A percentile compares a stretch with the other conserved stretches of the same genome.
Evolutionary conservation across 2,113 vertebrate species (phyloP).

Genomic region (Poicephalus gulielmi): DNA sequence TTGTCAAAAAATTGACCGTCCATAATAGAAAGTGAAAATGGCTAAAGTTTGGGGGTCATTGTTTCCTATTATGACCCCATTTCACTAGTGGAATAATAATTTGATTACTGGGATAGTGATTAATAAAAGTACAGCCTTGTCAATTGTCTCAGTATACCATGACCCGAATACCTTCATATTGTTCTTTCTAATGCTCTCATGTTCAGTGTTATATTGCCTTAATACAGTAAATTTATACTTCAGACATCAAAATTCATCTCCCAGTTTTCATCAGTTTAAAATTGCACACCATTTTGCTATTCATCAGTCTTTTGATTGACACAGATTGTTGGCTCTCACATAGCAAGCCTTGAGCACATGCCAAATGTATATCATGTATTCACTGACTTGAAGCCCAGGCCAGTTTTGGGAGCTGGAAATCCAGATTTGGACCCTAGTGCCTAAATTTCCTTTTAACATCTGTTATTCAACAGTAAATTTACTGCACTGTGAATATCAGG

Average conservation of each 20-base stretch:
- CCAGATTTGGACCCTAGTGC: neutral
- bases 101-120: neutral
- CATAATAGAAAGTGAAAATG: neutral
- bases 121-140: neutral
- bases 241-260: neutral
- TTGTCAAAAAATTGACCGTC: neutral
- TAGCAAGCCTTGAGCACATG: neutral
- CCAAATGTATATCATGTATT: slow-evolving; percentile 23
- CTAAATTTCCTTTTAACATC: slow-evolving; percentile 21
- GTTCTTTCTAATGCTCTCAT: neutral
- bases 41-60: neutral
- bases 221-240: neutral
- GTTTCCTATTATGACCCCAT: neutral
- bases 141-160: neutral
- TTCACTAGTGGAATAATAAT: neutral
- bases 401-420: slow-evolving; percentile 1
- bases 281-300: neutral
- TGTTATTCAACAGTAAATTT: slow-evolving; percentile 14
- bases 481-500: neutral
- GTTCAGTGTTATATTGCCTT: neutral
- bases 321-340: slow-evolving; percentile 8
- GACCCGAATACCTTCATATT: neutral
- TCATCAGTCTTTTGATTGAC: slow-evolving; percentile 26
- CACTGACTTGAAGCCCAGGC: neutral
- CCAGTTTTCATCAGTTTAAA: neutral